Evolutionary conservation across 1,140 invertebrate species (phyloP), one percentile per base, ranked within the genome.

Genomic region (Zaprionus nigranus): DNA sequence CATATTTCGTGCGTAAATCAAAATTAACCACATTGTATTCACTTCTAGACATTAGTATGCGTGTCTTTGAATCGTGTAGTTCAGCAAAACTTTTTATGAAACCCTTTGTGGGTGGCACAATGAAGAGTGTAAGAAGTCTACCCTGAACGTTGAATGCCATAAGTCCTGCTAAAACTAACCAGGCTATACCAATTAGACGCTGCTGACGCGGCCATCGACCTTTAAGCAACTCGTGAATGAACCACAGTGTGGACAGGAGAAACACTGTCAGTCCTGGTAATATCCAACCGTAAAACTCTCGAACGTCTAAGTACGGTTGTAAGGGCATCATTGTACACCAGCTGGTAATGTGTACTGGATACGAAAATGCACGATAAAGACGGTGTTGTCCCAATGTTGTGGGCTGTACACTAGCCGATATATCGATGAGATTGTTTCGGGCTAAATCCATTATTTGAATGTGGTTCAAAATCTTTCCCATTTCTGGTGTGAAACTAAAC

Each of bases 281-380:
- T 11, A 70, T 63, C 38, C 56, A 75, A 1, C 30, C 9, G 3
- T 75, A 70, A 6, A 65, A 12, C 13, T 80, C 66, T 1, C 57
- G 34, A 2, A 70, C 49, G 3, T 69, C 13, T 1, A 83, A 54
- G 5, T 63, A 28, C 2, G 54, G 49, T 11, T 88, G 70, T 24
- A 56, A 34, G 5, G 84, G 84, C 64, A 88, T 9, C 84, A 87
- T 87, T 22, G 81, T 88, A 38, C 84, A 87, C 84, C 84, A 87
- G 15, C 67, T 84, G 54, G 56, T 22, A 12, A 72, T 24, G 2
- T 72, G 53, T 0, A 71, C 56, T 2, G 84, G 84, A 38, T 87
- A 87, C 0, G 84, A 40, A 2, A 81, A 70, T 28, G 81, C 34
- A 38, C 49, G 84, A 11, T 43, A 62, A 11, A 53, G 60, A 0